phyloP scores from a whole-genome alignment of 23 tunicate genomes.

The Clavelina lepadiformis region DNA sequence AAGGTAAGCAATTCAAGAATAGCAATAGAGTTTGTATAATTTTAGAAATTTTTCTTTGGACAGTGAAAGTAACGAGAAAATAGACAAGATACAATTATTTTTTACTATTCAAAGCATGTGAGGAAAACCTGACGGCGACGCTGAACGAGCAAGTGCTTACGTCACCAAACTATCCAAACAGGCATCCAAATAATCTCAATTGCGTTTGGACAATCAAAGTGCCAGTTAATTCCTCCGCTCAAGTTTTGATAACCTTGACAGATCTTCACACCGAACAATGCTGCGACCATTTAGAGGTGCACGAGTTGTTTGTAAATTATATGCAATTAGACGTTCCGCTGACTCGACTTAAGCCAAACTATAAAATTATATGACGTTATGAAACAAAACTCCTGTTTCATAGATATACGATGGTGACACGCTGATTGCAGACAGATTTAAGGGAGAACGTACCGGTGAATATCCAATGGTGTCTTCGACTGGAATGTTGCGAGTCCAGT shows the following conservation, averaged over 20 bases:
- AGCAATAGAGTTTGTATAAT: too few species aligned
- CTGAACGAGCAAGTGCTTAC: conserved; percentile 2
- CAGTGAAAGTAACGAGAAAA: too few species aligned
- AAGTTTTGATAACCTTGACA: conserved; percentile 21
- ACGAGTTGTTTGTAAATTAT: too few species aligned
- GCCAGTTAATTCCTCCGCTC: background rate
- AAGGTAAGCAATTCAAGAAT: too few species aligned
- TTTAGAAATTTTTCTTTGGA: too few species aligned
- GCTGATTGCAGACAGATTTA: background rate
- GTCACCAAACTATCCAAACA: conserved; percentile 40
- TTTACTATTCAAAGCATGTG: too few species aligned
- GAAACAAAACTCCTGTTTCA: background rate
- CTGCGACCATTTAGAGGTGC: conserved; percentile 54
- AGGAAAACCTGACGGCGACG: conserved; percentile 6
- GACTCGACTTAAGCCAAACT: background rate
- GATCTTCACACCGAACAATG: conserved; percentile 34
- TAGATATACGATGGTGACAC: conserved; percentile 8
- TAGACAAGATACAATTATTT: too few species aligned
- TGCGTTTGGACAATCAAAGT: conserved; percentile 33
- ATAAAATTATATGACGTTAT: background rate
- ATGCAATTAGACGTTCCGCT: too few species aligned
- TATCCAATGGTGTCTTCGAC: conserved; percentile 4
- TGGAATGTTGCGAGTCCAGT: background rate
- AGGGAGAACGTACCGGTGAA: background rate
- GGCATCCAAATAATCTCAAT: conserved; percentile 18